Base-by-base conservation (phyloP, 2,888 invertebrate species). In the Tetragnatha montana region DNA sequence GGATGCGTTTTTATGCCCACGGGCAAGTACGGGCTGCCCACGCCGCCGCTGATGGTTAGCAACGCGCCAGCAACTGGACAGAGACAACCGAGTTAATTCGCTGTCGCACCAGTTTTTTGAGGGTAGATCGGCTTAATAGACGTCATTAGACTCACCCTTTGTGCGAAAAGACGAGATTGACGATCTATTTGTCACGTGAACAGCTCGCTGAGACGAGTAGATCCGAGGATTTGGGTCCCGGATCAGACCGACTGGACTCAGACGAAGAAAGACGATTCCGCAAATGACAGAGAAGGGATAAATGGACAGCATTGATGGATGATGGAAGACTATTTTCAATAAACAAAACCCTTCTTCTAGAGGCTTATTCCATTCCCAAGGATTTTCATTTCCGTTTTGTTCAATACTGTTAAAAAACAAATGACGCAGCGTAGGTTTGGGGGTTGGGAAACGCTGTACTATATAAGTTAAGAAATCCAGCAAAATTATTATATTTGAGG, bases 41-140 rank as follows among this genome's bases (percentile, higher is more conserved):
- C 85, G 78, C 79, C 71, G 60, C 71, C 51, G 70, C n/a, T n/a
- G n/a, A n/a, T n/a, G n/a, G 35, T 85, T 85, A 85, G 79, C 79
- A 85, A 85, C 71, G 71, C 79, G 78, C 79, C 79, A 84, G 35
- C 35, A 60, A 85, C 78, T 85, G 85, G 85, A 85, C 85, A 85
- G 79, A 85, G 85, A 79, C 51, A 79, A 79, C 21, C 69, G 49
- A 82, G 69, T 69, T 70, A 68, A 82, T 35, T 82, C 82, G 21
- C 51, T 82, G 74, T 60, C 60, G 4, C 60, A 10, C 60, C 6
- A 60, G 60, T 60, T 60, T 60, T 60, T 60, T 60, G 69, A 49
- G 60, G 22, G 84, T 84, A 75, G 73, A 82, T 84, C 10, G 69
- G 76, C 84, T 70, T 84, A 84, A 84, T 84, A 75, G 76, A 76